Evolutionary conservation across 2,113 vertebrate species (phyloP), one percentile per base, ranked within the genome.

Genomic region (Nematolebias whitei): DNA sequence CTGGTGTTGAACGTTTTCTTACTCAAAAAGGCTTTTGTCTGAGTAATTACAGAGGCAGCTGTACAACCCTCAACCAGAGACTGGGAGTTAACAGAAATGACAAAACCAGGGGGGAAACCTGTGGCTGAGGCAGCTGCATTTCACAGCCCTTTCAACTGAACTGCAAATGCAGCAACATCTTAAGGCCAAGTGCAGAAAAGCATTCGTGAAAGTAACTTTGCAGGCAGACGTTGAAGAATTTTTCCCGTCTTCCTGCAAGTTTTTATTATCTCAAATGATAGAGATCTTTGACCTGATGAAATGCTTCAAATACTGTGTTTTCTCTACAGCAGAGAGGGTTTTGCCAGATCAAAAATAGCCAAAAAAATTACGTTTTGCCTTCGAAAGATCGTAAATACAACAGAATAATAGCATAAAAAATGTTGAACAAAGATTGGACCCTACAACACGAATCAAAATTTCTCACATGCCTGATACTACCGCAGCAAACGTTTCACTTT

Each of bases 21-120:
- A 60, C 82, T 89, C 59, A 85, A 89, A 83, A 80, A 74, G 72
- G 69, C 65, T 69, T 90, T 90, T 87, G 89, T 88, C 74, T 83
- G 35, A 9, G 58, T 86, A 89, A 88, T 90, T 90, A 87, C 82
- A 87, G 78, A 86, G 82, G 75, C 84, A 88, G 87, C 73, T 87
- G 86, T 80, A 73, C 65, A 76, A 79, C 63, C 68, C 84, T 80
- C 63, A 71, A 82, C 84, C 81, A 85, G 68, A 82, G 69, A 65
- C 81, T 68, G 70, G 62, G 71, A 88, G 74, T 86, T 55, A 54
- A 69, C 58, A 71, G 85, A 59, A 29, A 76, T 80, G 74, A 89
- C 68, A 82, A 83, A 88, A 78, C 79, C 80, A 78, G 73, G 54
- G 55, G 80, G 71, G 76, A 72, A 85, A 84, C 76, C 74, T 88